These are phyloP conservation scores for Gortyna flavago DNA, from an alignment of 2,888 invertebrate genomes.

Conservation along the genomic window DNA sequence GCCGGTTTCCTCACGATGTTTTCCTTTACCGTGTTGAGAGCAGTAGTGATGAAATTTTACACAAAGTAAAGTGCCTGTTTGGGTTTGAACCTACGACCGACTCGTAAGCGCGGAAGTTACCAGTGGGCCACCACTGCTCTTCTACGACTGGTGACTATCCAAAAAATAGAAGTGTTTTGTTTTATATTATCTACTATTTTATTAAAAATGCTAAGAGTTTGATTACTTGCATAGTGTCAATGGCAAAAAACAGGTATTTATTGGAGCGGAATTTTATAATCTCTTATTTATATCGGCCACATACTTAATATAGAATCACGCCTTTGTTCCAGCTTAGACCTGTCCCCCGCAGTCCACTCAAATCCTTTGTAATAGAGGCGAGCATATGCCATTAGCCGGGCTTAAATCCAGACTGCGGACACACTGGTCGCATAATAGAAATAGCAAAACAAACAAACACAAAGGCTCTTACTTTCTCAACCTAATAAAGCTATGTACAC, in stretches of 20 bases:
- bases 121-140: too few species aligned
- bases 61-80: too few species aligned
- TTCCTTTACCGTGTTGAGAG: too few species aligned
- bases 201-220: neutral
- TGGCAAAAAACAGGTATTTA: neutral
- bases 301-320: neutral
- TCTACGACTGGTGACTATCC: neutral
- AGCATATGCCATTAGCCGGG: neutral
- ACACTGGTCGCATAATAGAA: slow-evolving; percentile 9
- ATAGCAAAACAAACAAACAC: neutral
- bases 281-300: neutral
- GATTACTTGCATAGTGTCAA: neutral
- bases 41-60: too few species aligned
- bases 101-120: too few species aligned
- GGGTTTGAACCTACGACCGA: too few species aligned
- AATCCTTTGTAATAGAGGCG: neutral
- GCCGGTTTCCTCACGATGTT: too few species aligned
- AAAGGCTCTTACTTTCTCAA: neutral
- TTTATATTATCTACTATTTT: neutral
- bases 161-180: neutral
- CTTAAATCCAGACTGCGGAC: neutral
- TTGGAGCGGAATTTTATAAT: neutral
- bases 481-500: slow-evolving; percentile 12
- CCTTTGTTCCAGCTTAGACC: neutral
- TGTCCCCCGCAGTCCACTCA: neutral